Conservation (phyloP, 2,888 invertebrate genomes). For the Pseudanteris insignis region DNA sequence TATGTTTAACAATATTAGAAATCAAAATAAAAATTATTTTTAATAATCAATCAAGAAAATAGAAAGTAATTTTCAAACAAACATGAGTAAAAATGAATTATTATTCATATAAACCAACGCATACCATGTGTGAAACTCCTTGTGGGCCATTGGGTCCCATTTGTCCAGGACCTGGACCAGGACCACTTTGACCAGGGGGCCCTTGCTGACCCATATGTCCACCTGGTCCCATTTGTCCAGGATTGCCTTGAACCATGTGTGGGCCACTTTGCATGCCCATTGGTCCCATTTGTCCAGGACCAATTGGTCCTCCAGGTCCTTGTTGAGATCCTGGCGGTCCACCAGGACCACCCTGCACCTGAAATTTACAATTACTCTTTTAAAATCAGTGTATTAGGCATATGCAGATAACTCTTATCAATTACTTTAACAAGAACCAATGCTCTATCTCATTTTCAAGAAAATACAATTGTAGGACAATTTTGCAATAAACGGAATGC, state of each 20-base stretch:
- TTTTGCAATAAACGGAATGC: slow-evolving; percentile 8
- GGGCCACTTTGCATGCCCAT: slow-evolving; percentile 39
- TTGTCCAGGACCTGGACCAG: slow-evolving; percentile 47
- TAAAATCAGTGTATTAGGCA: background rate
- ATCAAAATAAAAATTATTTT: too few species aligned
- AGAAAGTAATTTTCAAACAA: too few species aligned
- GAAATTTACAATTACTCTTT: slow-evolving; percentile 13
- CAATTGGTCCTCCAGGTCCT: slow-evolving; percentile 50
- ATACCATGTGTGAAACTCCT: slow-evolving; percentile 52
- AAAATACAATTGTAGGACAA: slow-evolving; percentile 12
- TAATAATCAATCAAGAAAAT: too few species aligned
- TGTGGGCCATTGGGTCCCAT: slow-evolving; percentile 63
- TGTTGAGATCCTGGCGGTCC: slow-evolving; percentile 59
- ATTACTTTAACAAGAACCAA: slow-evolving; percentile 2
- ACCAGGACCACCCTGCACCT: slow-evolving; percentile 56
- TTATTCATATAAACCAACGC: too few species aligned
- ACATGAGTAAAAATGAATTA: too few species aligned
- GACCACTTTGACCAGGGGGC: slow-evolving; percentile 47
- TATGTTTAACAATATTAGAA: too few species aligned
- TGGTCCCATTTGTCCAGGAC: slow-evolving; percentile 48
- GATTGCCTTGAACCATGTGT: slow-evolving; percentile 50
- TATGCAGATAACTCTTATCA: slow-evolving; percentile 4
- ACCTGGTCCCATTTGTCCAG: slow-evolving; percentile 50
- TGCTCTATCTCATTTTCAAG: slow-evolving; percentile 4
- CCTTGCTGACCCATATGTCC: slow-evolving; percentile 45